Conservation (phyloP, 2,888 invertebrate species). For the Clepsis dumicolana region DNA sequence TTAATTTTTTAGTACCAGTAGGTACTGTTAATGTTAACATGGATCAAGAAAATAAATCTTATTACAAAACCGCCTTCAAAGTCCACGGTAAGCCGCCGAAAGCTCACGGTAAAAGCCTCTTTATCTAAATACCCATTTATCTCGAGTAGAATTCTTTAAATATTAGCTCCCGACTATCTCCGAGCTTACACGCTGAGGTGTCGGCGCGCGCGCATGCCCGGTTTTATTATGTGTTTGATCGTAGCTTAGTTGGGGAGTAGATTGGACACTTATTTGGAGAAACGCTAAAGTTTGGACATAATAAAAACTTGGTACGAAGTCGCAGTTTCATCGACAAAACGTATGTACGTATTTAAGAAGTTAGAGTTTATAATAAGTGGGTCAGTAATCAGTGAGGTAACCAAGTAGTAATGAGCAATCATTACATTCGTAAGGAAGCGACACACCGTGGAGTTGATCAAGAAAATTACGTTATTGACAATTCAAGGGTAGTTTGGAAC, state of each 20-base stretch:
- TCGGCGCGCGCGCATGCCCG: conserved; percentile 52
- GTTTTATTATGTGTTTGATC: conserved; percentile 54
- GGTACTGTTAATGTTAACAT: background rate
- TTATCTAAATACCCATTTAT: conserved; percentile 44
- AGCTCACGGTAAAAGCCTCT: conserved; percentile 29
- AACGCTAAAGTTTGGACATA: conserved; percentile 12
- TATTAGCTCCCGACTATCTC: conserved; percentile 75
- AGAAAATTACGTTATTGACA: no score
- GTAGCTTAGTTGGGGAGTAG: conserved; percentile 48
- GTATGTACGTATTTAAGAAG: no score
- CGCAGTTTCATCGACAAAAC: no score
- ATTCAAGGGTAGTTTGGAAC: no score
- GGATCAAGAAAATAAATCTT: background rate
- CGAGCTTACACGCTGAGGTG: conserved; percentile 52
- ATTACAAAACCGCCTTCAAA: conserved; percentile 14
- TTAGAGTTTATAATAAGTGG: no score
- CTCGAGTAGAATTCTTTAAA: conserved; percentile 70
- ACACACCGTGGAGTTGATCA: no score
- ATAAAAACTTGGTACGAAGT: background rate
- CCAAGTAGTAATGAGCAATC: no score
- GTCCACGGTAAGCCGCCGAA: conserved; percentile 17
- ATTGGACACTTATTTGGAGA: background rate
- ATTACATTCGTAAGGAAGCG: no score
- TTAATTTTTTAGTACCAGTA: background rate
- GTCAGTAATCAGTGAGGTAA: no score